phyloP scores from a whole-genome alignment of 2,113 vertebrate genomes.

The Lepus americanus region DNA sequence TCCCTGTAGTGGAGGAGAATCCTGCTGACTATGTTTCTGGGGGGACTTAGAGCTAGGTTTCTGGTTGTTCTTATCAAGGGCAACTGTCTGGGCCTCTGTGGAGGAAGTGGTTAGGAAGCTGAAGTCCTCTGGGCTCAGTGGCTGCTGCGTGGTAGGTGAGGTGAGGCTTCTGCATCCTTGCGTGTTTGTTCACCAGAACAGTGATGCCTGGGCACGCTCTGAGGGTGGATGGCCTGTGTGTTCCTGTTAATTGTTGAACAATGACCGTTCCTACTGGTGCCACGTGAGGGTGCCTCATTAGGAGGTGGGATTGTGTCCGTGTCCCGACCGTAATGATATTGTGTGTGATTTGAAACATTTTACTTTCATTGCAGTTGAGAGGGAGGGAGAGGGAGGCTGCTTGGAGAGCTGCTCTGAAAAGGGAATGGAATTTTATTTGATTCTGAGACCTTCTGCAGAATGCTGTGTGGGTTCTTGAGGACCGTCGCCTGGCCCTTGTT shows the following conservation, averaged over 20 bases:
- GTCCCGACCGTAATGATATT: background rate
- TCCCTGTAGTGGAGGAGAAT: background rate
- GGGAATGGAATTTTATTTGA: background rate
- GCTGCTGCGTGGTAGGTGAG: rapidly evolving
- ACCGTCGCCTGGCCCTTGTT: background rate
- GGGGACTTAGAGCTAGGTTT: slow-evolving; percentile 37
- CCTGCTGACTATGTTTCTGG: slow-evolving; percentile 1
- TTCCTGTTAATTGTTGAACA: slow-evolving; percentile 39
- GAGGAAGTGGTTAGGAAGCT: background rate
- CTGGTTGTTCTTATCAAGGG: background rate
- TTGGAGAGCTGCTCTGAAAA: background rate
- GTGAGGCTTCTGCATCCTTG: background rate
- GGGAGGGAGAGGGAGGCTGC: background rate
- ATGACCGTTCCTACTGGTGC: background rate
- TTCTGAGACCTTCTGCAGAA: slow-evolving; percentile 41
- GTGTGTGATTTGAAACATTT: background rate
- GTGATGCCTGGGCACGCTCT: background rate
- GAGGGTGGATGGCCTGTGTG: rapidly evolving
- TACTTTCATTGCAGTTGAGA: too few relatives aligned
- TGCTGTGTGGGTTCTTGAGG: background rate
- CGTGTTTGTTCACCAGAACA: background rate
- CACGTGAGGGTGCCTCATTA: background rate
- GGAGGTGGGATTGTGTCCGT: slow-evolving; percentile 53
- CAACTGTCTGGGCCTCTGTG: background rate
- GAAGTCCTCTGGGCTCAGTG: background rate